Base-by-base conservation (phyloP, 2,888 invertebrate species). In the Blomia tropicalis region DNA sequence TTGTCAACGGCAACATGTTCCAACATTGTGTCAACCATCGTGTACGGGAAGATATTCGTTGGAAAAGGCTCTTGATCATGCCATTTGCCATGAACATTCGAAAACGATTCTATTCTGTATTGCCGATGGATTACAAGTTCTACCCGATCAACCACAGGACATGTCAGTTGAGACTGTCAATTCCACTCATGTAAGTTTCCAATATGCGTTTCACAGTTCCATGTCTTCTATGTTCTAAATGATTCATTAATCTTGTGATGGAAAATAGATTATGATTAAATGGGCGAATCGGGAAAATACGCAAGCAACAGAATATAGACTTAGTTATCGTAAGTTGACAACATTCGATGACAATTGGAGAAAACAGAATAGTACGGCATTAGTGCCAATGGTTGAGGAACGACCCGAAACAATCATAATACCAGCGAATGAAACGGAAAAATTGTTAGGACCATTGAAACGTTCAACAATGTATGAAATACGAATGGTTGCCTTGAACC, bases 11-110 rank as follows among this genome's bases (percentile, higher is more conserved):
- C 85, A 86, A 71, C 79, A 82, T 63, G 84, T 87, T 23, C 87
- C 87, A 0, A 85, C 86, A 72, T 81, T 87, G 68, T 87, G 87
- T 71, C 86, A 85, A 71, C 86, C 87, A 68, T 85, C 87, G 67
- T 87, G 87, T 71, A 77, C 85, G 1, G 87, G 87, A 14, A 82
- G 85, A 1, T 86, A 86, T 65, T 85, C 85, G 19, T 27, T 66
- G 0, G 85, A 87, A 71, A 83, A 83, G 70, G 82, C 87, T 64
- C 83, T 84, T 73, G 85, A 86, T 0, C 85, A 87, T 70, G 85
- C 87, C 72, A 85, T 85, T 2, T 87, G 87, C 71, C 83, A 86
- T 0, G 80, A 84, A 0, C 85, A 86, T 70, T 87, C 87, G 68
- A 82, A 86, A 70, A 83, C 83, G 69, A 87, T 87, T 0, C 72